phyloP scores from a whole-genome alignment of 2,888 invertebrate species.

The Eupithecia exiguata region DNA sequence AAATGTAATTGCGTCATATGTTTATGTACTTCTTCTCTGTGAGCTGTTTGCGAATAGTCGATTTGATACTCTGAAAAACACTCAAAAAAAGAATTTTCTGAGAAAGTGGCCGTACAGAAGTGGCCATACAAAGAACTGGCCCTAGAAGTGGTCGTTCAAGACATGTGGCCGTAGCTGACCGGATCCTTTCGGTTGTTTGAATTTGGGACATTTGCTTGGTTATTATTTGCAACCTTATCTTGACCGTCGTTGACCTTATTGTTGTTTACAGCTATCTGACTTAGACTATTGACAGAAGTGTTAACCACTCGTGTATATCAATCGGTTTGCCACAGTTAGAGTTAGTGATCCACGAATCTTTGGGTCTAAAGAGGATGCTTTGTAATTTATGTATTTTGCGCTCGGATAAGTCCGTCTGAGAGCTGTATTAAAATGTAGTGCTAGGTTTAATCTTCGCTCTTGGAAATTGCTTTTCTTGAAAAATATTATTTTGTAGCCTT shows the following conservation, averaged over 20 bases:
- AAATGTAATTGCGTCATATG: background rate
- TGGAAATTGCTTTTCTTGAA: background rate
- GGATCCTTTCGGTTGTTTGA: too few species aligned
- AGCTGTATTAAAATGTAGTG: background rate
- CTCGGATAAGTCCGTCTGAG: background rate
- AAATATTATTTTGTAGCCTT: background rate
- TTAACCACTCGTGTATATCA: constrained; percentile 1
- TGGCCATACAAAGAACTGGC: too few species aligned
- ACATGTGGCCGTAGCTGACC: too few species aligned
- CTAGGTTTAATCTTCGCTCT: background rate
- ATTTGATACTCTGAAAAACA: too few species aligned
- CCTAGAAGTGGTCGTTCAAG: too few species aligned
- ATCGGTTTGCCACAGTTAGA: constrained; percentile 22
- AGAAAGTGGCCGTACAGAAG: too few species aligned
- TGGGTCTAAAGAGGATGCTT: constrained; percentile 25
- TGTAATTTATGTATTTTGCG: constrained; percentile 24
- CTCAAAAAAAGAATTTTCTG: too few species aligned
- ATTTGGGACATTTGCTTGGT: background rate
- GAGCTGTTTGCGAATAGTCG: too few species aligned
- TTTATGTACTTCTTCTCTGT: too few species aligned
- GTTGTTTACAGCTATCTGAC: background rate
- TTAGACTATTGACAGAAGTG: background rate
- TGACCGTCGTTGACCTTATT: background rate
- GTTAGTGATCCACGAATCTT: constrained; percentile 25
- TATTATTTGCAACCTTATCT: background rate